Evolutionary conservation across 2,113 vertebrate genomes (phyloP).

Genomic region (Globicephala melas): DNA sequence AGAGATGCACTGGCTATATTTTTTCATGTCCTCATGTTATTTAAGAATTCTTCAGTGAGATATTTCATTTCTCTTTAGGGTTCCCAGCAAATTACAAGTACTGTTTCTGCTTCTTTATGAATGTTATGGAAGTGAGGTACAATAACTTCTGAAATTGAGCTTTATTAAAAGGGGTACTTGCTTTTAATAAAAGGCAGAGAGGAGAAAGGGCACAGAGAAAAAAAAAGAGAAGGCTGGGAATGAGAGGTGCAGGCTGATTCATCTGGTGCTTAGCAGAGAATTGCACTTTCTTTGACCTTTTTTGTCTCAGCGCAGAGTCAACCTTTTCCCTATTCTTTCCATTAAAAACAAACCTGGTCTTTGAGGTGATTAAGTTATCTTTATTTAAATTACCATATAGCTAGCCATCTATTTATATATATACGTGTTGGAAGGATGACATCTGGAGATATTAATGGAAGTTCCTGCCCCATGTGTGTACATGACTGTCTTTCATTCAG

Average conservation of each 20-base stretch:
- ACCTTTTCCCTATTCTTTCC: neutral
- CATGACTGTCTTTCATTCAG: neutral
- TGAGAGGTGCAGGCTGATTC: neutral
- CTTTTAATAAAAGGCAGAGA: neutral
- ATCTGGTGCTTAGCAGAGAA: neutral
- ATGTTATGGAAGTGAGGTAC: neutral
- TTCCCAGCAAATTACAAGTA: neutral
- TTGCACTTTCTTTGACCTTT: neutral
- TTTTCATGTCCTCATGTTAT: conserved; percentile 45
- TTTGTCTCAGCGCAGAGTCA: neutral
- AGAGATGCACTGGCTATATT: conserved; percentile 10
- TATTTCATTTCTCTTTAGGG: neutral
- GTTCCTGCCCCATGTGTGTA: neutral
- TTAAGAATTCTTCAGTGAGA: conserved; percentile 26
- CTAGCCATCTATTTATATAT: neutral
- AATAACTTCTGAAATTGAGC: neutral
- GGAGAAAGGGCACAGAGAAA: neutral
- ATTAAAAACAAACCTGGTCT: conserved; percentile 6
- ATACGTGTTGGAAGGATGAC: neutral
- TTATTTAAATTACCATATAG: neutral
- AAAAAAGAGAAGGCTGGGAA: neutral
- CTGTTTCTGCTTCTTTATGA: neutral
- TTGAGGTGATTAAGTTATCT: neutral
- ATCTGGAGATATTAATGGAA: neutral
- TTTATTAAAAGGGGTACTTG: neutral